Percentiles rank a stretch among this genome's conserved stretches.
Evolutionary conservation across 2,888 invertebrate species (phyloP).

Genomic region (Sarcophaga carnaria): DNA sequence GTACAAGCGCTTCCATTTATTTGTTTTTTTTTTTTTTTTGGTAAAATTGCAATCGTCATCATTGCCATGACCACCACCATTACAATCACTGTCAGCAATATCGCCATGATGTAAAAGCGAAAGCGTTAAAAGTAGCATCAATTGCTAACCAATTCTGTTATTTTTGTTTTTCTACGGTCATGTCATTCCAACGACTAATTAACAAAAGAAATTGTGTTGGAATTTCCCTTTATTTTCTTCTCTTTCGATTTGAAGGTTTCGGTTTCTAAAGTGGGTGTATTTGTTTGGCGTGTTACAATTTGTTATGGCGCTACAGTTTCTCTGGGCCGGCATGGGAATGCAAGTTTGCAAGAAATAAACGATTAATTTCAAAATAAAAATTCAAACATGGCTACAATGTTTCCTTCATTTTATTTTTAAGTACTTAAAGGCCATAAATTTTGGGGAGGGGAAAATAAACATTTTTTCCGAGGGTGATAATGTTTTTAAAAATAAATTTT

Average conservation of each 20-base stretch:
- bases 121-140: too few species aligned
- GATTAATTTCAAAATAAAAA: too few species aligned
- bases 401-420: neutral
- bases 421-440: neutral
- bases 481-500: neutral
- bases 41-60: conserved; percentile 30
- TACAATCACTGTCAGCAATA: neutral
- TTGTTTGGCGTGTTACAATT: too few species aligned
- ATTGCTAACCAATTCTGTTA: conserved; percentile 4
- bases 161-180: conserved; percentile 11
- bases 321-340: too few species aligned
- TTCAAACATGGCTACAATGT: neutral
- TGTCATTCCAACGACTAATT: conserved; percentile 59
- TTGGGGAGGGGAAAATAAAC: neutral
- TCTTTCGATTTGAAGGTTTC: too few species aligned
- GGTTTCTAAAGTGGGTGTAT: too few species aligned
- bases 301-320: too few species aligned
- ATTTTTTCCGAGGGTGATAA: neutral
- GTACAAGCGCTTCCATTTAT: too few species aligned
- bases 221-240: too few species aligned
- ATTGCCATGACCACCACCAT: neutral
- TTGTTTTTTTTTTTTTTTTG: neutral
- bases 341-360: too few species aligned
- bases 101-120: neutral
- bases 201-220: conserved; percentile 30